Evolutionary conservation across 2,113 vertebrate genomes (phyloP).

Genomic region (Corynorhinus townsendii): DNA sequence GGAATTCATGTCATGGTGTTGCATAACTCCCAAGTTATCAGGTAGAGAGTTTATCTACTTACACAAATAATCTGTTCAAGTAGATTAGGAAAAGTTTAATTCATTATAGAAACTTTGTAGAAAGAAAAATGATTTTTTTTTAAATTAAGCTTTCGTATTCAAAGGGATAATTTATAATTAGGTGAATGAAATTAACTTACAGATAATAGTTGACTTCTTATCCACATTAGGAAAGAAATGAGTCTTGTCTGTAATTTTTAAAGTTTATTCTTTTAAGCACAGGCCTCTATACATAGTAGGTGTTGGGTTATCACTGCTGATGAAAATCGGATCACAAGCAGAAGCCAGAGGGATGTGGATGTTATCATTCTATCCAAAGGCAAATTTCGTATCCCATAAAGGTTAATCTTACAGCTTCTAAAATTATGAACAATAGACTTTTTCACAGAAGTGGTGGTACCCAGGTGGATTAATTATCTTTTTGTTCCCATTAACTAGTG

Average conservation of each 20-base stretch:
- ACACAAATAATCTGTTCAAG: not conserved
- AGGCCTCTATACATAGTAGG: not conserved
- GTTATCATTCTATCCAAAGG: not conserved
- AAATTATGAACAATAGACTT: constrained; percentile 61
- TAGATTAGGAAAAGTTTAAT: not conserved
- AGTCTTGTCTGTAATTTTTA: not conserved
- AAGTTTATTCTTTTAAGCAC: not conserved
- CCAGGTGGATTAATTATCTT: constrained; percentile 56
- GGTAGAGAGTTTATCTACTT: not conserved
- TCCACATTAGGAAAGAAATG: not conserved
- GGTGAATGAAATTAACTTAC: not conserved
- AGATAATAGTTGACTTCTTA: not conserved
- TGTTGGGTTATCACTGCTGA: not conserved
- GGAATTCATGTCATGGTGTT: not conserved
- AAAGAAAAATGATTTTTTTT: not conserved
- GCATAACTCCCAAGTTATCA: not conserved
- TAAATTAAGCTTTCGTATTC: not conserved
- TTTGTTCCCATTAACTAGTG: constrained; percentile 13
- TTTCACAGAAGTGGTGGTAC: constrained; percentile 34
- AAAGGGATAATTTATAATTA: not conserved
- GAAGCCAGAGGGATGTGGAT: not conserved
- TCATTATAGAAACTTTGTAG: not conserved
- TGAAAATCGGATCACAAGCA: not conserved
- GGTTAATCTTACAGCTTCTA: constrained; percentile 44
- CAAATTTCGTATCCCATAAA: constrained; percentile 31